Conservation (phyloP, 2,888 invertebrate species). For the Sinodicranocentrus sp. region DNA sequence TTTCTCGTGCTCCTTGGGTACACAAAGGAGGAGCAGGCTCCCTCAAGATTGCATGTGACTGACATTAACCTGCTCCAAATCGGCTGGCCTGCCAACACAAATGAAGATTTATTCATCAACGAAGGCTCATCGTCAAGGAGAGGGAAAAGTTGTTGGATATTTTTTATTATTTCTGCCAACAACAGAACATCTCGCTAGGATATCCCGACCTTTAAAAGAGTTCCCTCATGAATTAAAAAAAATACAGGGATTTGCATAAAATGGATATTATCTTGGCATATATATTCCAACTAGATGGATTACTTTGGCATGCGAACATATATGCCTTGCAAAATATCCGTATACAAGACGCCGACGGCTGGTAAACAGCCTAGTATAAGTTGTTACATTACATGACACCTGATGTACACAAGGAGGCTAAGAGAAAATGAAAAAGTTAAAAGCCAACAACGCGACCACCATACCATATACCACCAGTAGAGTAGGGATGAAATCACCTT, state of each 20-base stretch:
- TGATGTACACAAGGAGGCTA: too few relatives aligned
- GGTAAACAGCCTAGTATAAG: not conserved
- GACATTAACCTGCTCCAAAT: slow-evolving; percentile 65
- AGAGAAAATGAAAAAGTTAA: too few relatives aligned
- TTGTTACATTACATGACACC: not conserved
- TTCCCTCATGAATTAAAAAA: slow-evolving; percentile 37
- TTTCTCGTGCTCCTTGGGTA: too few relatives aligned
- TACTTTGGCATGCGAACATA: slow-evolving; percentile 39
- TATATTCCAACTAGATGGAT: slow-evolving; percentile 37
- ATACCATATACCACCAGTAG: too few relatives aligned
- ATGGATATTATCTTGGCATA: slow-evolving; percentile 55
- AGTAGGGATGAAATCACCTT: too few relatives aligned
- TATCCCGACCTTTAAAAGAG: slow-evolving; percentile 23
- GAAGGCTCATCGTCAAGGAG: too few relatives aligned
- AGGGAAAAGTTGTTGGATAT: too few relatives aligned
- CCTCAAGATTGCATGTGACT: slow-evolving; percentile 23
- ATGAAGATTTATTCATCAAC: too few relatives aligned
- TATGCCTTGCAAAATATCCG: slow-evolving; percentile 4
- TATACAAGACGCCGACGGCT: slow-evolving; percentile 25
- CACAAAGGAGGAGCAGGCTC: too few relatives aligned
- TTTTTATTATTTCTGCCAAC: slow-evolving; percentile 7
- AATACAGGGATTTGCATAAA: slow-evolving; percentile 61
- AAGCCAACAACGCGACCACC: too few relatives aligned
- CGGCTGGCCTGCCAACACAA: too few relatives aligned
- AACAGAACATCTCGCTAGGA: not conserved